Evolutionary conservation across 2,888 invertebrate genomes (phyloP).

Genomic region (Leistus spinibarbis): DNA sequence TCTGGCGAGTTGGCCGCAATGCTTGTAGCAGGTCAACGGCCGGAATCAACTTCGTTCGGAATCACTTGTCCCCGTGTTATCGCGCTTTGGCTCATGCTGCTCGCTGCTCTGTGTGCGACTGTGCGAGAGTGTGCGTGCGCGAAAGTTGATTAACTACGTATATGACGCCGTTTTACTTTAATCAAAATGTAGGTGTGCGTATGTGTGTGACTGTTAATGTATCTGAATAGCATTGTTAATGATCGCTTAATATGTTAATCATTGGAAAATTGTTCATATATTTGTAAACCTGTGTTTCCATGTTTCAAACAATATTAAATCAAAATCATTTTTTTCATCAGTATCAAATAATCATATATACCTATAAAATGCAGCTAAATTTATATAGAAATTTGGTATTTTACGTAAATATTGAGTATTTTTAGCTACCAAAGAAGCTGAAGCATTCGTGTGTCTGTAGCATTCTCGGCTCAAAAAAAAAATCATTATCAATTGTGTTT

Average conservation of each 20-base stretch:
- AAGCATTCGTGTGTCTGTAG: no score
- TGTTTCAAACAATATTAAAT: background rate
- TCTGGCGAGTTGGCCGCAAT: background rate
- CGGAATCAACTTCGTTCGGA: background rate
- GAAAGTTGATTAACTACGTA: slow-evolving; percentile 17
- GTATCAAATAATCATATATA: no score
- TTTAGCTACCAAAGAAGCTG: no score
- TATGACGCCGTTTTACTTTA: slow-evolving; percentile 14
- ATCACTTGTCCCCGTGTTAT: slow-evolving; percentile 14
- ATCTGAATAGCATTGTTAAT: background rate
- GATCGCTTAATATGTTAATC: background rate
- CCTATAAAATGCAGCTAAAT: no score
- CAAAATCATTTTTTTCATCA: background rate
- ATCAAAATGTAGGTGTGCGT: slow-evolving; percentile 15
- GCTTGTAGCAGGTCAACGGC: background rate
- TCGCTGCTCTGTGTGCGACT: no score
- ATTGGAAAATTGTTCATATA: background rate
- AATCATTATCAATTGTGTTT: no score
- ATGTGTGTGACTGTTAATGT: background rate
- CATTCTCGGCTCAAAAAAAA: no score
- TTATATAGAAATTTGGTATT: no score
- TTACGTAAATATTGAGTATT: no score
- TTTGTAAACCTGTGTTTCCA: background rate
- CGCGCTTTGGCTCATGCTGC: background rate
- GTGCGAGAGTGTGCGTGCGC: background rate